phyloP scores from a whole-genome alignment of 2,113 vertebrate species.

The Microcebus tavaratra region DNA sequence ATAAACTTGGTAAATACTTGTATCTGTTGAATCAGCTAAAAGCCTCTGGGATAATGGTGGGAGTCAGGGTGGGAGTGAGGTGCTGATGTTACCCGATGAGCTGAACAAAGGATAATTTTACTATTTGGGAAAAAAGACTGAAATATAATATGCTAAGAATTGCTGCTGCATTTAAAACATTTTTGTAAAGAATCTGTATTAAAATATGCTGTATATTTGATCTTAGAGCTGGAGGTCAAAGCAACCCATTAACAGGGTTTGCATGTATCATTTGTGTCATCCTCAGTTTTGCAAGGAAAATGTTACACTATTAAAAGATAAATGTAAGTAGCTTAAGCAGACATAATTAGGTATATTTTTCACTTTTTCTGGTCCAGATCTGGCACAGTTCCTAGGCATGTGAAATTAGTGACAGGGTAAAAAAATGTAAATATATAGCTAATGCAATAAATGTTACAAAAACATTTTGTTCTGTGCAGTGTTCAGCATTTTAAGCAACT shows the following conservation, averaged over 20 bases:
- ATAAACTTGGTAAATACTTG: not conserved
- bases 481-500: not conserved
- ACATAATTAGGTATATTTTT: conserved; percentile 46
- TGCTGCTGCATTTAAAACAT: not conserved
- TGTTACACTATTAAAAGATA: not conserved
- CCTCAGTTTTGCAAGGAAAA: not conserved
- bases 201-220: not conserved
- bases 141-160: not conserved
- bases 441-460: not conserved
- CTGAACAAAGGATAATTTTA: not conserved
- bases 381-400: not conserved
- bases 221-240: not conserved
- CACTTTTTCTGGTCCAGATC: not conserved
- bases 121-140: not conserved
- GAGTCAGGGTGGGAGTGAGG: not conserved
- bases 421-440: not conserved
- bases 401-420: conserved; percentile 14
- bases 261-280: not conserved
- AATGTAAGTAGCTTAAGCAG: not conserved
- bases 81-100: not conserved
- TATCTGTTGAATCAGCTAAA: not conserved
- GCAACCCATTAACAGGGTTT: not conserved
- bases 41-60: not conserved
- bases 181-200: not conserved
- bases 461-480: not conserved